A percentile compares a stretch with the other conserved stretches of the same genome.
These are phyloP conservation scores for Drosophila paranaensis DNA, from an alignment of 2,888 invertebrate genomes.

Conservation along the genomic window DNA sequence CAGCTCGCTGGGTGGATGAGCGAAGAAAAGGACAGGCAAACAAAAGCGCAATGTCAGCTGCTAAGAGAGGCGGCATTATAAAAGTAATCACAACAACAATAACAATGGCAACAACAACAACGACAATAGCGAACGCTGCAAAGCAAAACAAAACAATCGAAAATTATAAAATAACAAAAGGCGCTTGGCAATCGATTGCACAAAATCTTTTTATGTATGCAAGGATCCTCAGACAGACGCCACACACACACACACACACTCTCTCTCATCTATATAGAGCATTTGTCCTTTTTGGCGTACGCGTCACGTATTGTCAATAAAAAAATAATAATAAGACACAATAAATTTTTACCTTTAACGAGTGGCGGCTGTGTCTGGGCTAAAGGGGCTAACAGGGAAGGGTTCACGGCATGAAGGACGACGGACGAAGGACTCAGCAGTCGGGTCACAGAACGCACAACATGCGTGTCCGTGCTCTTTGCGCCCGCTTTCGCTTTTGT, in stretches of 20 bases:
- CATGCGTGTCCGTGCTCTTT: constrained; percentile 58
- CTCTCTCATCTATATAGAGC: constrained; percentile 1
- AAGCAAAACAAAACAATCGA: constrained; percentile 75
- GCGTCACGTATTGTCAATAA: constrained; percentile 84
- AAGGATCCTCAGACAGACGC: constrained; percentile 53
- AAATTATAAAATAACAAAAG: constrained; percentile 80
- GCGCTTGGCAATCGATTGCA: constrained; percentile 66
- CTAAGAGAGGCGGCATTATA: constrained; percentile 32
- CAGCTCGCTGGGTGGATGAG: neutral
- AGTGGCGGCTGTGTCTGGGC: constrained; percentile 36
- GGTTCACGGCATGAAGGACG: constrained; percentile 4
- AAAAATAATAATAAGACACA: constrained; percentile 83
- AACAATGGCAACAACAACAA: constrained; percentile 26
- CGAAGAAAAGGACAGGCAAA: constrained; percentile 17
- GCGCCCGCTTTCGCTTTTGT: constrained; percentile 60
- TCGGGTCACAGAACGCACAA: constrained; percentile 18
- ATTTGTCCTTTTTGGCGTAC: constrained; percentile 67
- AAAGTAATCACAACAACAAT: constrained; percentile 33
- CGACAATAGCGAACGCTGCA: constrained; percentile 31
- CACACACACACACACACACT: neutral
- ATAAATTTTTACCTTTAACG: constrained; percentile 82
- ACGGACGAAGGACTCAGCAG: neutral
- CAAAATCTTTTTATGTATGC: constrained; percentile 72
- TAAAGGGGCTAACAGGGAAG: constrained; percentile 26
- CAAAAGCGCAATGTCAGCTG: constrained; percentile 73